Evolutionary conservation across 2,113 vertebrate genomes (phyloP).

Genomic region (Laterallus jamaicensis): DNA sequence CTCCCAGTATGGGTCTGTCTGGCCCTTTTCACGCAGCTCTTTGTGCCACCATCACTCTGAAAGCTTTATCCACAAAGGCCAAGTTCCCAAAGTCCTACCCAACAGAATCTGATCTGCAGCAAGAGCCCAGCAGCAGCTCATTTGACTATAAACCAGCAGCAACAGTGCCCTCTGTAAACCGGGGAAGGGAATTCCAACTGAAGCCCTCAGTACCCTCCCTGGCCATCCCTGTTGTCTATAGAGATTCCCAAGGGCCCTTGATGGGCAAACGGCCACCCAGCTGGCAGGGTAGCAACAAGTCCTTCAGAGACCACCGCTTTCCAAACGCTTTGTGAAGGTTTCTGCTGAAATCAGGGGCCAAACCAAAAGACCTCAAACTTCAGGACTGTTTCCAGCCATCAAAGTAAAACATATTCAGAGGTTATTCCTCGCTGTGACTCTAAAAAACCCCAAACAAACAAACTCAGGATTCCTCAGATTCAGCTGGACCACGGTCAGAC

Average conservation of each 20-base stretch:
- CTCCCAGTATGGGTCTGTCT: accelerated
- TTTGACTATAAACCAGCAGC: background rate
- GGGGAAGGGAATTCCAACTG: background rate
- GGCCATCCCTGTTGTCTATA: accelerated
- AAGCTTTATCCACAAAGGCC: background rate
- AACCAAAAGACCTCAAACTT: background rate
- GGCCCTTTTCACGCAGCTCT: background rate
- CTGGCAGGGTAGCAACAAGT: background rate
- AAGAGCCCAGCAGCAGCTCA: background rate
- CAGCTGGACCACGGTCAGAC: background rate
- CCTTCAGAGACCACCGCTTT: background rate
- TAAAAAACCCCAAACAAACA: background rate
- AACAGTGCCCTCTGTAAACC: background rate
- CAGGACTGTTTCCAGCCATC: background rate
- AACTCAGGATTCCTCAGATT: background rate
- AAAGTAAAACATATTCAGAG: background rate
- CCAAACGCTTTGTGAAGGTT: background rate
- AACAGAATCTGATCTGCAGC: background rate
- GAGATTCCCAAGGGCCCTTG: background rate
- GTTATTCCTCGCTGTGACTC: background rate
- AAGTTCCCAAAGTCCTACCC: background rate
- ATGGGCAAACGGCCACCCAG: background rate
- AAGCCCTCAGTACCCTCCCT: background rate
- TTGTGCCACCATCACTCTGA: background rate
- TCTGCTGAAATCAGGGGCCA: background rate